Percentiles rank a stretch among this genome's conserved stretches.
Conservation (phyloP, 1,140 invertebrate species). For the Sycophaga agraensis region DNA sequence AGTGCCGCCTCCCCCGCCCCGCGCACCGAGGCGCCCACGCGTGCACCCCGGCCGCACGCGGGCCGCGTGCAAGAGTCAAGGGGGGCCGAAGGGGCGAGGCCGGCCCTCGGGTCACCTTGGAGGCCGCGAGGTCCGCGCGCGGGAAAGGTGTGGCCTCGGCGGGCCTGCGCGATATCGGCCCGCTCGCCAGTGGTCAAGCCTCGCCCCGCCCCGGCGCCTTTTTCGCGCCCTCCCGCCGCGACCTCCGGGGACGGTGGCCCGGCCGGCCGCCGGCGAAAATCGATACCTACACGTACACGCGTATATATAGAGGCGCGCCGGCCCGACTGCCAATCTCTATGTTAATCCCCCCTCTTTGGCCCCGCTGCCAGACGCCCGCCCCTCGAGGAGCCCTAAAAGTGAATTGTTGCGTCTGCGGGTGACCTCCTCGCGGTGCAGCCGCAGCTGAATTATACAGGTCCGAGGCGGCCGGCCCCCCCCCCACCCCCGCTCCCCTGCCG, state of each 20-base stretch:
- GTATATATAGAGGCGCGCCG: no score
- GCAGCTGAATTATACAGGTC: constrained; percentile 50
- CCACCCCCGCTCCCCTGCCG: no score
- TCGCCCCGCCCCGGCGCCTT: no score
- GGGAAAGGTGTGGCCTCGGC: constrained; percentile 21
- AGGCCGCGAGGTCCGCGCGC: no score
- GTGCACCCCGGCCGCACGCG: not conserved
- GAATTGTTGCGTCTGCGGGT: constrained; percentile 60
- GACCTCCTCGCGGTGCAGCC: constrained; percentile 47
- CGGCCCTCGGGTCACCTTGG: no score
- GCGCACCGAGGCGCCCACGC: not conserved
- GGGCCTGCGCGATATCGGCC: not conserved
- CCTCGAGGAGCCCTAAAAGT: constrained; percentile 57
- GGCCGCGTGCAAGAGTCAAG: no score
- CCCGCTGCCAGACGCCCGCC: constrained; percentile 36
- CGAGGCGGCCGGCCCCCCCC: not conserved
- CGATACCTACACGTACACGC: no score
- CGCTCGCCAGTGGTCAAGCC: constrained; percentile 25
- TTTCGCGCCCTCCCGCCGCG: no score
- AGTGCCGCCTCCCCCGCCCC: constrained; percentile 1
- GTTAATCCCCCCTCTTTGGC: not conserved
- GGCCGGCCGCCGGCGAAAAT: no score
- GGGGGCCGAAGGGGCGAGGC: no score
- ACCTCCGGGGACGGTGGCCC: no score
- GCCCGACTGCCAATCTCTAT: no score